A percentile compares a stretch with the other conserved stretches of the same genome.
Evolutionary conservation across 2,888 invertebrate species (phyloP).

Genomic region (Watsonalla binaria): DNA sequence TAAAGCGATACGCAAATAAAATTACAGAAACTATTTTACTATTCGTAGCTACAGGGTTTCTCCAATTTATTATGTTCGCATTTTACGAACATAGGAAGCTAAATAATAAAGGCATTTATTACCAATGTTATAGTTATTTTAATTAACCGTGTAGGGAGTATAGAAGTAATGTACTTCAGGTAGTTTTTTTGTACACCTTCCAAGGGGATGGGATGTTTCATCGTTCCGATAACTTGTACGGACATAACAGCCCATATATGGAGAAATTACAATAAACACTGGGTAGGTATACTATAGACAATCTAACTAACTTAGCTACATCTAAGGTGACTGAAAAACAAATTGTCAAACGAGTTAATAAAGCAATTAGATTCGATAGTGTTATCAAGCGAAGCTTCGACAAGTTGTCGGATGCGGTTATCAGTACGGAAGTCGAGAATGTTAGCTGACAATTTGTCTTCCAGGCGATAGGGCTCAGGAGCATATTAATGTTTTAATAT

Average conservation of each 20-base stretch:
- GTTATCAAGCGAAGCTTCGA: constrained; percentile 76
- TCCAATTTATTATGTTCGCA: background rate
- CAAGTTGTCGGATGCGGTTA: constrained; percentile 73
- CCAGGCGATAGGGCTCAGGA: constrained; percentile 74
- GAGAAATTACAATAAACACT: constrained; percentile 42
- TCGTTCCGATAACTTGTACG: constrained; percentile 17
- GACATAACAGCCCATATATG: constrained; percentile 26
- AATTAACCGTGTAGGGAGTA: background rate
- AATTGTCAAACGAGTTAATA: constrained; percentile 76
- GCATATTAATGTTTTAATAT: constrained; percentile 78
- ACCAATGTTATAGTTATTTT: too few species aligned
- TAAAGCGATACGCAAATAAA: constrained; percentile 44
- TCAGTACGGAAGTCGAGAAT: constrained; percentile 72
- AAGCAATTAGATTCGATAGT: constrained; percentile 66
- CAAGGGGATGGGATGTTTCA: constrained; percentile 19
- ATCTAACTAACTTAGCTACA: constrained; percentile 62
- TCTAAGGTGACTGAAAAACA: constrained; percentile 72
- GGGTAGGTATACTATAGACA: constrained; percentile 57
- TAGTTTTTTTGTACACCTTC: background rate
- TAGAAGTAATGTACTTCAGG: background rate
- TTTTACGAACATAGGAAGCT: background rate
- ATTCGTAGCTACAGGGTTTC: background rate
- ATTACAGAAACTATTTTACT: constrained; percentile 22
- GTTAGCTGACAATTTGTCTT: constrained; percentile 79
- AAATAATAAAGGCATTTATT: too few species aligned